Base-by-base conservation (phyloP, 1,140 invertebrate genomes). In the Polyergus mexicanus region DNA sequence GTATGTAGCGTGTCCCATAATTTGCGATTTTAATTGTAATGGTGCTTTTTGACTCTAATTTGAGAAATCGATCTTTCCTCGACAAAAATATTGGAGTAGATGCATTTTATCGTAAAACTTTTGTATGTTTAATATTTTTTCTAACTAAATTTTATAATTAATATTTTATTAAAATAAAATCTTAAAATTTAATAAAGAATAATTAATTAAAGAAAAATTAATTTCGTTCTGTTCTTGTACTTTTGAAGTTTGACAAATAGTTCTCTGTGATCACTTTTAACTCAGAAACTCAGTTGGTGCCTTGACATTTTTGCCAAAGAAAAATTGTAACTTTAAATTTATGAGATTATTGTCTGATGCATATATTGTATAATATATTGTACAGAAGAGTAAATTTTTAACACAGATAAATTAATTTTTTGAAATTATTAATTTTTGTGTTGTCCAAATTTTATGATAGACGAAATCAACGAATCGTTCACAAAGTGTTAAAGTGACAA, bases 401-500 rank as follows among this genome's bases (percentile, higher is more conserved):
- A 60, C 19, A 28, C 4, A 41, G 7, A 1, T 38, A 25, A 28
- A 16, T 28, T 41, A 60, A 16, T 60, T 75, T 75, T 19, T 58
- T 25, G 0, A 8, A 13, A 32, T 56, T 6, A 69, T 72, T n/a
- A 35, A 19, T 35, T 72, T 1, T 0, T 13, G 22, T 32, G 58
- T 63, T 38, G 16, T 51, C 11, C 1, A 44, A 66, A 19, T 47
- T 51, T 47, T 0, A 0, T 78, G 7, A 35, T 0, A 19, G 22
- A 78, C 13, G 8, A 66, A 66, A 51, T 78, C 13, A 11, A 25
- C 32, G 35, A 77, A 63, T 44, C 5, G 56, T 5, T 10, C 16
- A 13, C 19, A 3, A n/a, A 7, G 25, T 68, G 8, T 38, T 13
- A 68, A 68, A 77, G 19, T 77, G 6, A 54, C n/a, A 41, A 88